A percentile compares a stretch with the other conserved stretches of the same genome.
These are phyloP conservation scores for Eurytoma adleriae DNA, from an alignment of 2,888 invertebrate genomes.

Conservation along the genomic window DNA sequence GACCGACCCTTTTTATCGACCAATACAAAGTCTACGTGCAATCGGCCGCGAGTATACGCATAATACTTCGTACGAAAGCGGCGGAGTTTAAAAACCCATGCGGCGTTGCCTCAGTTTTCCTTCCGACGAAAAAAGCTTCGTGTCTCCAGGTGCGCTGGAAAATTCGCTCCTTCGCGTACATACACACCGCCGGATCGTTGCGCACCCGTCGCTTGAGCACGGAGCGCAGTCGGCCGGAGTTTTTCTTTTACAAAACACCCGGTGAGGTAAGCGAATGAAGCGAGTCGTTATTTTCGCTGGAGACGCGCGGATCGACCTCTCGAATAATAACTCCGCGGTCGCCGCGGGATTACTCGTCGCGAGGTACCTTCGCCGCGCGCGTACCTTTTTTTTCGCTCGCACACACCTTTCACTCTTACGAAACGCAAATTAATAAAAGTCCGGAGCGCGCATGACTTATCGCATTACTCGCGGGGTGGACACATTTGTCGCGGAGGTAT, in stretches of 20 bases:
- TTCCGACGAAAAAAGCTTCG: background rate
- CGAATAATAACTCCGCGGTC: background rate
- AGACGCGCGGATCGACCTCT: background rate
- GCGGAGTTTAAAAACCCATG: background rate
- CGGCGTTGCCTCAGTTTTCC: background rate
- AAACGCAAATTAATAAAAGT: conserved; percentile 14
- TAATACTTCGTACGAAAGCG: no score
- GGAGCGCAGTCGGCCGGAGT: background rate
- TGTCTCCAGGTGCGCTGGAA: background rate
- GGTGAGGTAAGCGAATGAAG: conserved; percentile 1
- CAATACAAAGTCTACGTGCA: background rate
- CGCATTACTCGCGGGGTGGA: background rate
- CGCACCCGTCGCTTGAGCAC: background rate
- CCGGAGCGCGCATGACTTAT: background rate
- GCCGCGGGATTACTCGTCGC: background rate
- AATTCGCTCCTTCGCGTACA: conserved; percentile 3
- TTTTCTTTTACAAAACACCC: conserved; percentile 6
- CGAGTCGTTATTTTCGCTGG: conserved; percentile 20
- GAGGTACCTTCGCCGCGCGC: no score
- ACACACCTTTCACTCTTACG: conserved; percentile 43
- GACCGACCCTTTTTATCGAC: background rate
- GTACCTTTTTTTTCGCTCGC: background rate
- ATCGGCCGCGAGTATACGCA: background rate
- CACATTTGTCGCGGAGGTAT: conserved; percentile 27
- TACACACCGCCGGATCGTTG: background rate